Conservation (phyloP, 37 sponge, comb jelly and placozoan species). For the Beroe forskalii region DNA sequence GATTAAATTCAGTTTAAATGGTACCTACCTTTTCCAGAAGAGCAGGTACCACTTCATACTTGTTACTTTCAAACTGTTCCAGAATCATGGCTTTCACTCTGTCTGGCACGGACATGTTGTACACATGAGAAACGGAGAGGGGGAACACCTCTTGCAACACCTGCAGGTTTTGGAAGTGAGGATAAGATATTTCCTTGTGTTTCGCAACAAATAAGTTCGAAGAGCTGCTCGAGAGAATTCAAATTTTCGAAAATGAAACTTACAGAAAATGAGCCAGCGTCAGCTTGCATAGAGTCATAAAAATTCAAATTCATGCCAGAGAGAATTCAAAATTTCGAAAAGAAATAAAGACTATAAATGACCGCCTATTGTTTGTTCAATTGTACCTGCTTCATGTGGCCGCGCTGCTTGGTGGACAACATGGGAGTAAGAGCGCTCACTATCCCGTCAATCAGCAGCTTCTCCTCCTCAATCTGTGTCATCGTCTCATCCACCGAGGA, state of each 20-base stretch:
- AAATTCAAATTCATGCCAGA: too few species aligned
- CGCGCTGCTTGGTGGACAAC: conserved; percentile 38
- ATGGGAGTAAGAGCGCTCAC: conserved; percentile 64
- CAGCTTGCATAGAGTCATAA: too few species aligned
- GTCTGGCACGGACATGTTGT: conserved; percentile 44
- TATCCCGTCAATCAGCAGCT: conserved; percentile 21
- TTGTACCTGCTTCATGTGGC: conserved; percentile 61
- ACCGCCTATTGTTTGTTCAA: too few species aligned
- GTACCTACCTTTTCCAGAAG: conserved; percentile 58
- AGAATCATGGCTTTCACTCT: conserved; percentile 36
- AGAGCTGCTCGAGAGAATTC: too few species aligned
- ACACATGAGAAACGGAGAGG: conserved; percentile 55
- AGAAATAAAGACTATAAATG: too few species aligned
- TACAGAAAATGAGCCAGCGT: too few species aligned
- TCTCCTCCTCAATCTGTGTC: conserved; percentile 64
- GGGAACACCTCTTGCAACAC: conserved; percentile 65
- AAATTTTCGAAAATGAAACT: too few species aligned
- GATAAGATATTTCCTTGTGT: too few species aligned
- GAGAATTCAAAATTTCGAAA: too few species aligned
- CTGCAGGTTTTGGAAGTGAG: too few species aligned
- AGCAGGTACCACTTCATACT: conserved; percentile 53
- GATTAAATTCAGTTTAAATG: too few species aligned
- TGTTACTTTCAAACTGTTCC: conserved; percentile 63
- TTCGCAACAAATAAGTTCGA: too few species aligned
- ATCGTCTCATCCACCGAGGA: conserved; percentile 57